Conservation (phyloP, 1,140 invertebrate genomes). For the Melanaphis sacchari region DNA sequence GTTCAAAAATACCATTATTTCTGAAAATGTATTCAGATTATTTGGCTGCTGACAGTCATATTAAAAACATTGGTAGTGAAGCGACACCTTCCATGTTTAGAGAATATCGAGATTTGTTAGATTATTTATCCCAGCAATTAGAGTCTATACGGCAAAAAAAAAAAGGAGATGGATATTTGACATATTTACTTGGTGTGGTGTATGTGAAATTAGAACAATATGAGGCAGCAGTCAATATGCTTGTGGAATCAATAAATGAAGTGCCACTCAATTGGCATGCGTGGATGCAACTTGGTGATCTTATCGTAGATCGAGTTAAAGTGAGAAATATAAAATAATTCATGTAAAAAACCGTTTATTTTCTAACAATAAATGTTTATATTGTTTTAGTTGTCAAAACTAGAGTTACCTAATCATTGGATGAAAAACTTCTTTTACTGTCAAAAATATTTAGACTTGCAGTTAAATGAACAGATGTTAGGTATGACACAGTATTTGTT, state of each 20-base stretch:
- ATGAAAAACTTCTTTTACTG: slow-evolving; percentile 93
- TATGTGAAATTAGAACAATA: slow-evolving; percentile 85
- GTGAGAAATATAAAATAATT: slow-evolving; percentile 51
- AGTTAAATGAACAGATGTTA: slow-evolving; percentile 88
- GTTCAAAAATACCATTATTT: slow-evolving; percentile 18
- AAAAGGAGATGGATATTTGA: slow-evolving; percentile 83
- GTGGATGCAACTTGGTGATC: slow-evolving; percentile 88
- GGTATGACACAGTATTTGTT: slow-evolving; percentile 81
- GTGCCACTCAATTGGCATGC: slow-evolving; percentile 90
- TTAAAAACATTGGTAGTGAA: slow-evolving; percentile 48
- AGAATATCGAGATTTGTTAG: background rate
- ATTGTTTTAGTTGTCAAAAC: slow-evolving; percentile 31
- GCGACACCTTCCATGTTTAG: slow-evolving; percentile 43
- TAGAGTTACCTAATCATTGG: slow-evolving; percentile 85
- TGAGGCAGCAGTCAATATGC: slow-evolving; percentile 75
- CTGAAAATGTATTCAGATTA: slow-evolving; percentile 51
- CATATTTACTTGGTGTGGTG: slow-evolving; percentile 92
- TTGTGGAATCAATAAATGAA: slow-evolving; percentile 78
- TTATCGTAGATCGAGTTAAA: slow-evolving; percentile 78
- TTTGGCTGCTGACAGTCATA: slow-evolving; percentile 35
- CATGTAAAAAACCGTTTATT: background rate
- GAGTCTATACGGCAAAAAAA: slow-evolving; percentile 10
- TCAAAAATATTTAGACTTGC: slow-evolving; percentile 88
- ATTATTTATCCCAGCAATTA: background rate
- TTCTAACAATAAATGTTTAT: background rate